phyloP scores from a whole-genome alignment of 2,797 vertebrate genomes.

The Tympanoctomys barrerae region DNA sequence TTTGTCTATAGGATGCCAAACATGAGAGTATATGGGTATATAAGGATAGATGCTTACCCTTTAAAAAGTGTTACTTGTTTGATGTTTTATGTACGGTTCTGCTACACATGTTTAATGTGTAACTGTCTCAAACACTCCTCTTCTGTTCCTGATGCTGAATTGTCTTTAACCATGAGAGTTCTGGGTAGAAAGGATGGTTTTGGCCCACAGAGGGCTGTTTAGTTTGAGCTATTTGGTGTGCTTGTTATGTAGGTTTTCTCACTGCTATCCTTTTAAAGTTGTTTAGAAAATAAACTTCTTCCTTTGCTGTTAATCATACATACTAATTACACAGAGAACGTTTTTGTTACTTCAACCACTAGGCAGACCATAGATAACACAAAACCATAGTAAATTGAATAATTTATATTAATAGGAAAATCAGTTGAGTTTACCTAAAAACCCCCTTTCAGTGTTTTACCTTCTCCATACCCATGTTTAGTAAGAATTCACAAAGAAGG shows the following conservation, averaged over 20 bases:
- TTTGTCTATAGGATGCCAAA: slow-evolving; percentile 35
- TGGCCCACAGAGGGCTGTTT: slow-evolving; percentile 22
- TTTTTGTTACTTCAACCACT: slow-evolving; percentile 51
- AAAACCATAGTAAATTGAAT: neutral
- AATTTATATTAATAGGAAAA: slow-evolving; percentile 57
- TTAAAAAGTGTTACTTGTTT: slow-evolving; percentile 21
- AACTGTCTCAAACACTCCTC: slow-evolving; percentile 23
- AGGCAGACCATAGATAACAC: slow-evolving; percentile 21
- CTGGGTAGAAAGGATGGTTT: slow-evolving; percentile 42
- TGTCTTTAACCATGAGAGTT: slow-evolving; percentile 44
- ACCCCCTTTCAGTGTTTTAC: neutral
- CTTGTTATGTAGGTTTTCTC: slow-evolving; percentile 39
- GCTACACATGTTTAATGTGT: neutral
- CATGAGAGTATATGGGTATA: slow-evolving; percentile 30
- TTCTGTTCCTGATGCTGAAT: neutral
- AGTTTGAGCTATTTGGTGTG: slow-evolving; percentile 34
- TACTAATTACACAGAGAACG: slow-evolving; percentile 29
- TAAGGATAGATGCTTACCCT: neutral
- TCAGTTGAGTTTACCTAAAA: slow-evolving; percentile 42
- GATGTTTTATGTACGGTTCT: neutral
- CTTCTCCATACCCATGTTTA: neutral
- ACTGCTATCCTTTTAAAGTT: slow-evolving; percentile 31
- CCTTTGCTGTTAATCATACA: slow-evolving; percentile 51
- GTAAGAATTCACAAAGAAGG: slow-evolving; percentile 27
- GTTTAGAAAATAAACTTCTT: slow-evolving; percentile 61